These are phyloP conservation scores for Meliscaeva auricollis DNA, from an alignment of 2,888 invertebrate genomes.

Conservation along the genomic window DNA sequence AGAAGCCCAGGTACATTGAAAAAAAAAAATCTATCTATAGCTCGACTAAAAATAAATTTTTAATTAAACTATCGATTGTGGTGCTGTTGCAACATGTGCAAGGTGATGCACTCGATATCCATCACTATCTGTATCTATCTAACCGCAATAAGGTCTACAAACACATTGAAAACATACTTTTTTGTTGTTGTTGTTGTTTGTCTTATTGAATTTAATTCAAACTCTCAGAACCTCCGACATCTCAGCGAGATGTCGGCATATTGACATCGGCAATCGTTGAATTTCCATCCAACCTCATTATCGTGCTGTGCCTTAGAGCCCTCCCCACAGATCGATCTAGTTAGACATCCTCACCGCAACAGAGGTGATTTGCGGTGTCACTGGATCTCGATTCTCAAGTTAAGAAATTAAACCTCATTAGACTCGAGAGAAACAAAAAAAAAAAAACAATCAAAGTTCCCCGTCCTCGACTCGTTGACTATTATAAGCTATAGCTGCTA, in stretches of 20 bases:
- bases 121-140: not conserved
- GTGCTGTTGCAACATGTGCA: constrained; percentile 36
- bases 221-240: constrained; percentile 24
- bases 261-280: constrained; percentile 39
- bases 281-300: constrained; percentile 60
- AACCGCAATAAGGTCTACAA: constrained; percentile 37
- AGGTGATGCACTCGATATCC: constrained; percentile 46
- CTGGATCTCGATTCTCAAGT: constrained; percentile 55
- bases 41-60: constrained; percentile 44
- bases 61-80: constrained; percentile 58
- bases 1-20: constrained; percentile 39
- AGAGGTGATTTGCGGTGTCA: constrained; percentile 65
- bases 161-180: constrained; percentile 7
- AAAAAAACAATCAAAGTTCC: constrained; percentile 14
- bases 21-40: constrained; percentile 14
- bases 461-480: constrained; percentile 14
- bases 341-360: constrained; percentile 46
- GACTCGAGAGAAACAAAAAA: not conserved
- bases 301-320: not conserved
- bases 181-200: constrained; percentile 3
- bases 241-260: constrained; percentile 21
- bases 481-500: too few species aligned
- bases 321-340: constrained; percentile 61
- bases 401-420: constrained; percentile 57
- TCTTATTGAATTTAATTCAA: constrained; percentile 30